Conservation (phyloP, 2,888 invertebrate genomes). For the Ditula angustiorana region DNA sequence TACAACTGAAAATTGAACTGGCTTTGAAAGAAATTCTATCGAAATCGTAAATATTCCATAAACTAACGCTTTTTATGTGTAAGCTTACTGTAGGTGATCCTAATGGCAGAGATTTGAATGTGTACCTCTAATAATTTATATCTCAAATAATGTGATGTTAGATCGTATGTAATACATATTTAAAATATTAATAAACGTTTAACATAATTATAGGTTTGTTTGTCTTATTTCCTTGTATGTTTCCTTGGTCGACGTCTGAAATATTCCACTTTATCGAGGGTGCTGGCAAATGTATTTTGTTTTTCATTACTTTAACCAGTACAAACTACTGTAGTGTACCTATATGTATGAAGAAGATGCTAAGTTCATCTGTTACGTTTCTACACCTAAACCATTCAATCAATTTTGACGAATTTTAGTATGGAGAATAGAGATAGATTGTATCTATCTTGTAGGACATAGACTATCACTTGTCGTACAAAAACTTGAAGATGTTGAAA, state of each 20-base stretch:
- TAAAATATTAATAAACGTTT: slow-evolving; percentile 31
- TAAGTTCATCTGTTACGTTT: too few species aligned
- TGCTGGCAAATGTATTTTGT: too few species aligned
- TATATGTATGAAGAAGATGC: too few species aligned
- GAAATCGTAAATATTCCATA: slow-evolving; percentile 60
- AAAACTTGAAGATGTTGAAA: too few species aligned
- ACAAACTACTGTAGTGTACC: too few species aligned
- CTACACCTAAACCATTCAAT: too few species aligned
- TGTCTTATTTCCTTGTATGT: slow-evolving; percentile 2
- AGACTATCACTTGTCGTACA: too few species aligned
- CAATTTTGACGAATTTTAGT: too few species aligned
- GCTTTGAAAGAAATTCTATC: slow-evolving; percentile 85
- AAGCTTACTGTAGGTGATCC: slow-evolving; percentile 29
- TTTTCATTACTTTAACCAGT: neutral
- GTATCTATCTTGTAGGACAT: too few species aligned
- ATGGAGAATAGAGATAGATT: too few species aligned
- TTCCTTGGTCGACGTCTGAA: neutral
- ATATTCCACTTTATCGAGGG: neutral
- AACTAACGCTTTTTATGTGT: slow-evolving; percentile 11
- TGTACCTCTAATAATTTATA: slow-evolving; percentile 33
- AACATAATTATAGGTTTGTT: slow-evolving; percentile 2
- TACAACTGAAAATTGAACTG: slow-evolving; percentile 89
- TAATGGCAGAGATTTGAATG: slow-evolving; percentile 31
- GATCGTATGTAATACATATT: slow-evolving; percentile 34
- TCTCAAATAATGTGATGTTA: slow-evolving; percentile 40